phyloP scores from a whole-genome alignment of 1,140 invertebrate genomes.

The Adelges cooleyi region DNA sequence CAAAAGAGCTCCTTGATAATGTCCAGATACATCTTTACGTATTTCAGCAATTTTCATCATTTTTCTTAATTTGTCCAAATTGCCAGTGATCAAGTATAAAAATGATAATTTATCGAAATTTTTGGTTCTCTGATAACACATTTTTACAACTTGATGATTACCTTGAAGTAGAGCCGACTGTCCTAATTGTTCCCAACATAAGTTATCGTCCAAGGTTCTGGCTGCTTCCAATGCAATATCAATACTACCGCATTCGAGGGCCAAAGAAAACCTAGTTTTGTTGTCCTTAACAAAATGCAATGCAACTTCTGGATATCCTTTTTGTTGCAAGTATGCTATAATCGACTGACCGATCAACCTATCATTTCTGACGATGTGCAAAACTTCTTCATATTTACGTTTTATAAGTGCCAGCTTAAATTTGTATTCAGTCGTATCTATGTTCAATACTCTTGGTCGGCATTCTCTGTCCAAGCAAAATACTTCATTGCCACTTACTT shows the following conservation, averaged over 20 bases:
- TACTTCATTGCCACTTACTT: constrained; percentile 82
- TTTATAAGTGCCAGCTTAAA: constrained; percentile 97
- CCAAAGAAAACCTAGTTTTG: constrained; percentile 90
- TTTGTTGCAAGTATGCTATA: constrained; percentile 97
- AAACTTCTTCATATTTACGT: constrained; percentile 92
- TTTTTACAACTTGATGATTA: constrained; percentile 63
- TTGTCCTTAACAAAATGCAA: constrained; percentile 99
- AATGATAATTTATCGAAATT: constrained; percentile 99
- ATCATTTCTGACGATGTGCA: constrained; percentile 95
- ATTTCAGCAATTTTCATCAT: constrained; percentile 99
- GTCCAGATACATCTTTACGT: constrained; percentile 86
- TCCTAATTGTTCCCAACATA: constrained; percentile 93
- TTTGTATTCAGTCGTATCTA: constrained; percentile 96
- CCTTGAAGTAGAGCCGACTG: constrained; percentile 69
- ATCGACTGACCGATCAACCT: constrained; percentile 97
- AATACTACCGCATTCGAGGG: constrained; percentile 96
- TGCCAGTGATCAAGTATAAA: constrained; percentile 96
- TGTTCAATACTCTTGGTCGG: constrained; percentile 74
- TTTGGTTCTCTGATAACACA: constrained; percentile 99
- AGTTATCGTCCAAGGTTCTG: constrained; percentile 81
- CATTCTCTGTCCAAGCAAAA: constrained; percentile 94
- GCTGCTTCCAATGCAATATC: constrained; percentile 91
- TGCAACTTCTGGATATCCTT: constrained; percentile 98
- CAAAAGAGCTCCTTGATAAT: constrained; percentile 88
- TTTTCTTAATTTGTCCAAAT: constrained; percentile 92